phyloP scores from a whole-genome alignment of 2,797 vertebrate genomes.

The Pogonophryne albipinna region DNA sequence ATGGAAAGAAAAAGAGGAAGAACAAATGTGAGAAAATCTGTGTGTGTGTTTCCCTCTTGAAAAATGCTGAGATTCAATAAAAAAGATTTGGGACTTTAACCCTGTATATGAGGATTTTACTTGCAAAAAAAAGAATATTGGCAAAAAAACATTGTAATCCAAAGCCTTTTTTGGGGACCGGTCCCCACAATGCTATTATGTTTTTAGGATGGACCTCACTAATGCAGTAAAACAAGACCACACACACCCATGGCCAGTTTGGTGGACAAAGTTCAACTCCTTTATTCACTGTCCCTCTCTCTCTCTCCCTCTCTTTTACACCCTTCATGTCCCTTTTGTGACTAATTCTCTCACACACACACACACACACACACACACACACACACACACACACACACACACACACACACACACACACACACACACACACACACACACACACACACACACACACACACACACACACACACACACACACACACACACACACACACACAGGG shows the following conservation, averaged over 20 bases:
- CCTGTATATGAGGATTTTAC: too few species aligned
- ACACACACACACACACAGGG: slow-evolving; percentile 21
- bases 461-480: slow-evolving; percentile 1
- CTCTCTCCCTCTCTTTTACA: not conserved
- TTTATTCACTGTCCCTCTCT: not conserved
- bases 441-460: not conserved
- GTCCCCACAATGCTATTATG: not conserved
- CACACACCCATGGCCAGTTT: not conserved
- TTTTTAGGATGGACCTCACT: not conserved
- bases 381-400: not conserved
- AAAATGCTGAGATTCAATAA: too few species aligned
- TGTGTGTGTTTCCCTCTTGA: too few species aligned
- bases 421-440: not conserved
- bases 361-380: not conserved
- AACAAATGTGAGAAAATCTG: not conserved
- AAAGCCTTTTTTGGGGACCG: not conserved
- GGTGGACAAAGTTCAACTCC: slow-evolving; percentile 11
- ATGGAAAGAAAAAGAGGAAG: slow-evolving; percentile 17
- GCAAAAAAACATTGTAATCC: too few species aligned
- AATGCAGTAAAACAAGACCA: not conserved
- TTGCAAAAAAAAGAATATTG: too few species aligned
- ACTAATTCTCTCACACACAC: not conserved
- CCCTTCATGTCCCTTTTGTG: not conserved
- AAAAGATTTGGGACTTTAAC: too few species aligned
- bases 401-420: not conserved